Evolutionary conservation across 2,113 vertebrate species (phyloP), one percentile per base, ranked within the genome.

Genomic region (Prunella fulvescens): DNA sequence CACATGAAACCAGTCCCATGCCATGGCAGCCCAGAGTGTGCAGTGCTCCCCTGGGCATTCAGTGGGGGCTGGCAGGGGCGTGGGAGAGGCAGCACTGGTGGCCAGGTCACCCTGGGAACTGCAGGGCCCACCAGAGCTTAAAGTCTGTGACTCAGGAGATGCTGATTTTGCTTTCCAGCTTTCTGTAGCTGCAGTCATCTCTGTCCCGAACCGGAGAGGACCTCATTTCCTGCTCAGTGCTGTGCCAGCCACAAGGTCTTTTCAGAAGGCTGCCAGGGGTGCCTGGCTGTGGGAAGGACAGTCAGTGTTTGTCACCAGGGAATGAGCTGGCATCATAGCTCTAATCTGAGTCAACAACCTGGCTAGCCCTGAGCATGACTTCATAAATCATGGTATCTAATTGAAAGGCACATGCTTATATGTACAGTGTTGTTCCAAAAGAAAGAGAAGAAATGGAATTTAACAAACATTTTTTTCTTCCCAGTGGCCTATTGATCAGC

Each of bases 291-390:
- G 88, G 93, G 86, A 91, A 96, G 96, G 95, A 97, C 94, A 94
- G 85, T 96, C 95, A 80, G 90, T 77, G 90, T 91, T 97, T 97
- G 95, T 97, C 96, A 90, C 92, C 37, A 80, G 95, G 96, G 96
- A 97, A 90, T 95, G 93, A 97, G 94, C 70, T 96, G 95, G 90
- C 96, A 96, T 73, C 92, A 44, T 19, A 60, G 90, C 90, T 94
- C 78, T 31, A 24, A 82, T 96, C 95, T 96, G 96, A 97, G 90
- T 97, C 96, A 97, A 94, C 90, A 87, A 79, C 95, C 94, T 96
- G 93, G 91, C 79, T 61, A 74, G 95, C 78, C 93, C 85, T 62
- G 94, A 94, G 90, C 67, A 88, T 93, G 81, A 91, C 81, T 84
- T 96, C 97, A 96, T 94, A 96, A 93, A 83, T 92, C 72, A 89